Conservation (phyloP, 92 coral and sea anemone genomes). For the Paragorgia papillata region DNA sequence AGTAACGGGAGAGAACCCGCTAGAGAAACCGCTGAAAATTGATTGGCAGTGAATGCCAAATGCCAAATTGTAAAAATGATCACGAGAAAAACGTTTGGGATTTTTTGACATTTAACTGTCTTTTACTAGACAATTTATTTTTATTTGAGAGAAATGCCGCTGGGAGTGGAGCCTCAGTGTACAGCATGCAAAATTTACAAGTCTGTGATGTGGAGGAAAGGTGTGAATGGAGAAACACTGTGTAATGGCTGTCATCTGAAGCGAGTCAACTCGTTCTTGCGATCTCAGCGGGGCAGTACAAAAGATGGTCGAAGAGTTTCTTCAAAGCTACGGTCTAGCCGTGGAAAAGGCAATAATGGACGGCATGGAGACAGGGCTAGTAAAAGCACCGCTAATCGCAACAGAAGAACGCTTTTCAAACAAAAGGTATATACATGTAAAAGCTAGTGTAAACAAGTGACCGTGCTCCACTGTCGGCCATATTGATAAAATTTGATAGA, state of each 20-base stretch:
- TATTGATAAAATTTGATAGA: too few species aligned
- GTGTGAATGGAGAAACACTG: conserved; percentile 88
- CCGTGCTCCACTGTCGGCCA: too few species aligned
- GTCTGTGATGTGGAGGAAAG: conserved; percentile 98
- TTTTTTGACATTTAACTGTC: background rate
- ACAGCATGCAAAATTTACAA: conserved; percentile 91
- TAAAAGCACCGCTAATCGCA: conserved; percentile 67
- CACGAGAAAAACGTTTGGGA: background rate
- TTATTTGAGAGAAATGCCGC: conserved; percentile 64
- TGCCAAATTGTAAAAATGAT: background rate
- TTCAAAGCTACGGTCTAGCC: conserved; percentile 45
- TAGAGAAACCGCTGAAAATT: too few species aligned
- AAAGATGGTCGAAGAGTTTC: conserved; percentile 66
- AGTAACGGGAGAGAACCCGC: too few species aligned
- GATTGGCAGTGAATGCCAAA: too few species aligned
- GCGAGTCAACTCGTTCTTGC: conserved; percentile 84
- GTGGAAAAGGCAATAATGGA: conserved; percentile 91
- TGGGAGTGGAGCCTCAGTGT: conserved; percentile 86
- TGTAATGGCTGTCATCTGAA: conserved; percentile 97
- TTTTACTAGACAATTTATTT: background rate
- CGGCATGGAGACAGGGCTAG: conserved; percentile 78
- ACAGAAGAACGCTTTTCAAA: conserved; percentile 74
- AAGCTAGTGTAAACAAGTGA: too few species aligned
- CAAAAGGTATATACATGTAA: conserved; percentile 63
- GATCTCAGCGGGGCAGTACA: conserved; percentile 88